Evolutionary conservation across 2,797 vertebrate genomes (phyloP).

Genomic region (Xyrichtys novacula): DNA sequence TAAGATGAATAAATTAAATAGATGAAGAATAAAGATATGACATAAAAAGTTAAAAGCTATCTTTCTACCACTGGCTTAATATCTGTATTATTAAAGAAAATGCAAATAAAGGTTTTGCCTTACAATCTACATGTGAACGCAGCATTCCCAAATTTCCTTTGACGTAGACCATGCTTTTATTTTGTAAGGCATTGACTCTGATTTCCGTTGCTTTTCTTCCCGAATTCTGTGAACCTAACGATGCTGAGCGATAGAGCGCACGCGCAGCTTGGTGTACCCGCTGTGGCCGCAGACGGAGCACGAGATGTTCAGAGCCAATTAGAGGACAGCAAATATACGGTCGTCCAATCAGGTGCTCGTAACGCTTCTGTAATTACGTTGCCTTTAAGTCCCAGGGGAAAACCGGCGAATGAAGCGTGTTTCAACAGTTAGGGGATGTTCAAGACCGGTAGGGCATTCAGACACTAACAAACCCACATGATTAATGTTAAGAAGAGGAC

Average conservation of each 20-base stretch:
- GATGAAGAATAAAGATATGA: too few species aligned
- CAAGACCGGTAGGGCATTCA: neutral
- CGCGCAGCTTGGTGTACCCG: conserved; percentile 80
- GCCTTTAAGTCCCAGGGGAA: conserved; percentile 43
- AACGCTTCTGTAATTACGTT: conserved; percentile 42
- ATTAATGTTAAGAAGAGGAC: neutral
- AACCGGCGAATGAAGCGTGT: conserved; percentile 10
- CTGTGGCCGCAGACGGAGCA: conserved; percentile 69
- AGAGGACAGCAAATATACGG: conserved; percentile 42
- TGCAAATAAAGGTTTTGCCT: too few species aligned
- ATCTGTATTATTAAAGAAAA: too few species aligned
- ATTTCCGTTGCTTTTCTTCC: conserved; percentile 8
- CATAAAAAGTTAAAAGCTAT: too few species aligned
- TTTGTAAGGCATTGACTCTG: neutral
- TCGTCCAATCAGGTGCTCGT: conserved; percentile 60
- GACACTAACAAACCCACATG: neutral
- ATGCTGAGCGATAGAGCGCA: conserved; percentile 78
- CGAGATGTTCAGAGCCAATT: conserved; percentile 76
- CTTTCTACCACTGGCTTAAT: too few species aligned
- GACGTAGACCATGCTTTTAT: conserved; percentile 23
- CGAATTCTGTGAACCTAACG: conserved; percentile 12
- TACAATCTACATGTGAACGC: too few species aligned
- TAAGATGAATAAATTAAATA: too few species aligned
- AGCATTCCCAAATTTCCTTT: too few species aligned
- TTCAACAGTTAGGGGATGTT: conserved; percentile 6